These are phyloP conservation scores for Daboia siamensis DNA, from an alignment of 2,113 vertebrate genomes.

Conservation along the genomic window DNA sequence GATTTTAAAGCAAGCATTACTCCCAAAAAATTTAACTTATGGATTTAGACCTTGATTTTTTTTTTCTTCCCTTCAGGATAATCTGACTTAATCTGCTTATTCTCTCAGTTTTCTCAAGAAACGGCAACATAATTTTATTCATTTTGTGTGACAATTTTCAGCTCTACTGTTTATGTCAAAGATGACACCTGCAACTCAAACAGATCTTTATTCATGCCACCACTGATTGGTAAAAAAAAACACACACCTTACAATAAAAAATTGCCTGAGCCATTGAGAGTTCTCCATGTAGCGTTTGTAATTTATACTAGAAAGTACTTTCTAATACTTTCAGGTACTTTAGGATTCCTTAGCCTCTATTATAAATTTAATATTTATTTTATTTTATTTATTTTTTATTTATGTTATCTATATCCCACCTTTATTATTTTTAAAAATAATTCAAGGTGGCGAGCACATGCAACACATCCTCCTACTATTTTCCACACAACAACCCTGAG, in stretches of 20 bases:
- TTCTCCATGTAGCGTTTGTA: not conserved
- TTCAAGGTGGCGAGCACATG: not conserved
- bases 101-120: not conserved
- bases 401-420: not conserved
- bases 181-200: not conserved
- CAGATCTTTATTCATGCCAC: not conserved
- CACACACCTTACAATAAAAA: not conserved
- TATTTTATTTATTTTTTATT: not conserved
- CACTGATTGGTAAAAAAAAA: not conserved
- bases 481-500: not conserved
- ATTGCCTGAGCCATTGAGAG: no score
- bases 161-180: not conserved
- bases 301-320: not conserved
- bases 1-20: not conserved
- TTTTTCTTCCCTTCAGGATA: not conserved
- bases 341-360: not conserved
- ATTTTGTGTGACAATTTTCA: not conserved
- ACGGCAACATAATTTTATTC: not conserved
- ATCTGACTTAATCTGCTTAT: not conserved
- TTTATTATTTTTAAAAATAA: not conserved
- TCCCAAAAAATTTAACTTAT: not conserved
- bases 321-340: not conserved
- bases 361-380: not conserved
- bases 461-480: not conserved
- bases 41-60: not conserved